These are phyloP conservation scores for Sarcophaga bullata DNA, from an alignment of 1,140 invertebrate species.

Conservation along the genomic window DNA sequence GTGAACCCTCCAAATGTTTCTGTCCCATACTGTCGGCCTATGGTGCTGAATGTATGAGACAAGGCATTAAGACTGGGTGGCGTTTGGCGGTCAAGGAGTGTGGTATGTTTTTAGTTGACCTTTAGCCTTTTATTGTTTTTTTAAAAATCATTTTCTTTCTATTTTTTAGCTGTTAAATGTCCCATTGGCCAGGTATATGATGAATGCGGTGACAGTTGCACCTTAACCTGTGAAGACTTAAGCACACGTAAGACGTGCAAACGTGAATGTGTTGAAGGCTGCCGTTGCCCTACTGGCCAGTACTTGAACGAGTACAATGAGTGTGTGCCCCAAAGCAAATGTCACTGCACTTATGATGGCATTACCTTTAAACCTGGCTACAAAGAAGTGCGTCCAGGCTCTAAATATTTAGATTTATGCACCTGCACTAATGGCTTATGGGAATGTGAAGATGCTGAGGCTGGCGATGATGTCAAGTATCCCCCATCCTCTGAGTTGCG, in stretches of 20 bases:
- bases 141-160: background rate
- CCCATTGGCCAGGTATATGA: conserved; percentile 81
- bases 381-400: conserved; percentile 75
- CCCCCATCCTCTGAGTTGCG: conserved; percentile 71
- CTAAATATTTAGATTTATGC: conserved; percentile 75
- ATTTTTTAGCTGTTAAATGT: conserved; percentile 74
- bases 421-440: conserved; percentile 80
- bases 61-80: conserved; percentile 80
- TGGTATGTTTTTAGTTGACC: conserved; percentile 65
- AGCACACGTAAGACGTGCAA: conserved; percentile 53
- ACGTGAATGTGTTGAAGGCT: conserved; percentile 83
- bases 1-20: conserved; percentile 74
- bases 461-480: conserved; percentile 72
- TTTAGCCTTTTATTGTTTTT: background rate
- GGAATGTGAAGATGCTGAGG: conserved; percentile 75
- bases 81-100: conserved; percentile 80
- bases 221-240: conserved; percentile 76
- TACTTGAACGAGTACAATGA: conserved; percentile 76
- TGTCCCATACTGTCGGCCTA: conserved; percentile 85
- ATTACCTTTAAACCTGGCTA: conserved; percentile 79
- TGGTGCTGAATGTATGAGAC: conserved; percentile 79
- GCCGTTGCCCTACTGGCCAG: conserved; percentile 83
- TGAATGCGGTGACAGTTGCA: conserved; percentile 80
- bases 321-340: conserved; percentile 80
- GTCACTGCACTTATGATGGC: conserved; percentile 79